Evolutionary conservation across 2,797 vertebrate species (phyloP).

Genomic region (Leucoraja ocellata): DNA sequence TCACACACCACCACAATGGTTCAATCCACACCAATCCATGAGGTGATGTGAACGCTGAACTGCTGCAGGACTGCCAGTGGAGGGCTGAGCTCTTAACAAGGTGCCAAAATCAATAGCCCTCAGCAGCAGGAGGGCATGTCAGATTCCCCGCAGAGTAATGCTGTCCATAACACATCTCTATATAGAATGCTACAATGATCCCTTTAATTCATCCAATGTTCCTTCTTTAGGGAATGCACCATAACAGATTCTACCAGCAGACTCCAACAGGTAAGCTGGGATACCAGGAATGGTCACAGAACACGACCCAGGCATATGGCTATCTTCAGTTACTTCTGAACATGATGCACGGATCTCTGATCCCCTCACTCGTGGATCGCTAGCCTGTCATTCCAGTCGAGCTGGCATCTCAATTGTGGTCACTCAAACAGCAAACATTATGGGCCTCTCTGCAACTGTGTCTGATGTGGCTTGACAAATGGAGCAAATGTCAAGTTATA

Average conservation of each 20-base stretch:
- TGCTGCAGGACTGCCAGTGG: not conserved
- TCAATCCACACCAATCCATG: no score
- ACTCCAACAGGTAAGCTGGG: not conserved
- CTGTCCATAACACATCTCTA: no score
- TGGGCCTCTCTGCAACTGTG: not conserved
- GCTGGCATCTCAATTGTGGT: not conserved
- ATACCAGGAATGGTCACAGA: not conserved
- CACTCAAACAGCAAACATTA: not conserved
- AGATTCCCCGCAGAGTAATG: no score
- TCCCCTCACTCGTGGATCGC: not conserved
- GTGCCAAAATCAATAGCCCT: not conserved
- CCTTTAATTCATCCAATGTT: no score
- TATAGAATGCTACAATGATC: no score
- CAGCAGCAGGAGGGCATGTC: not conserved
- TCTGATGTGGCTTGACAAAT: slow-evolving; percentile 25
- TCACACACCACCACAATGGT: no score
- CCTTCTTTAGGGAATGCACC: no score
- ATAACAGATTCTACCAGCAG: no score
- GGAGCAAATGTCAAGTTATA: not conserved
- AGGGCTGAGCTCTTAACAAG: no score
- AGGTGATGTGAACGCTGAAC: no score
- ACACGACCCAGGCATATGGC: not conserved
- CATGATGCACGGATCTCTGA: not conserved
- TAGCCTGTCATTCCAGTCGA: no score
- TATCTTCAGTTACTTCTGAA: not conserved